Evolutionary conservation across 2,797 vertebrate species (phyloP).

Genomic region (Clarias laeviceps): DNA sequence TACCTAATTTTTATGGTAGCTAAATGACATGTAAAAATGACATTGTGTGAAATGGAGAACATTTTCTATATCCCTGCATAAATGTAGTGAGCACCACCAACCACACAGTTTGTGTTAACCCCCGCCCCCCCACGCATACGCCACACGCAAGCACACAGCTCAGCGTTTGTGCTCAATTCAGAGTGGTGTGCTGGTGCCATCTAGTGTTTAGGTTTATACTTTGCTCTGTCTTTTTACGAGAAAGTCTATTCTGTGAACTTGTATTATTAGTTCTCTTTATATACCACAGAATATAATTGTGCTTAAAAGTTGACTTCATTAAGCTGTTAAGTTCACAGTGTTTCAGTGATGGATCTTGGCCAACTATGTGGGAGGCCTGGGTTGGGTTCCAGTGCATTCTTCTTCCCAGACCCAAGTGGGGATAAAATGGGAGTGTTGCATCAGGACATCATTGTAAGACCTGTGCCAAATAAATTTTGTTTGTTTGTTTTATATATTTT

Average conservation of each 20-base stretch:
- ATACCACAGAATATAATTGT: background rate
- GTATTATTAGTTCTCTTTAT: background rate
- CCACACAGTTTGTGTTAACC: background rate
- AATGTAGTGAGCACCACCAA: background rate
- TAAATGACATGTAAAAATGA: background rate
- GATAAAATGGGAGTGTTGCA: too few species aligned
- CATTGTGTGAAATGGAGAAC: background rate
- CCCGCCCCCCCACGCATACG: background rate
- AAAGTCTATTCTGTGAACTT: background rate
- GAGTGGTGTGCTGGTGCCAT: slow-evolving; percentile 74
- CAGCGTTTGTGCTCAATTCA: background rate
- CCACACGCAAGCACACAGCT: background rate
- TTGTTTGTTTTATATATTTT: too few species aligned
- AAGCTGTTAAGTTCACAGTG: background rate
- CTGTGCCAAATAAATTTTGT: background rate
- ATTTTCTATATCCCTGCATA: background rate
- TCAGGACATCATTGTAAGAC: too few species aligned
- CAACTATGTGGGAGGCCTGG: too few species aligned
- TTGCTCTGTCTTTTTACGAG: slow-evolving; percentile 1
- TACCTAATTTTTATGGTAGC: background rate
- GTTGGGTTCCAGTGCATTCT: too few species aligned
- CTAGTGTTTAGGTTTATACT: slow-evolving; percentile 69
- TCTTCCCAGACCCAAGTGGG: too few species aligned
- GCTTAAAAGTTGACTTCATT: background rate
- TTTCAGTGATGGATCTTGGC: too few species aligned